Conservation (phyloP, 2,797 vertebrate genomes). For the Leptodactylus fallax region DNA sequence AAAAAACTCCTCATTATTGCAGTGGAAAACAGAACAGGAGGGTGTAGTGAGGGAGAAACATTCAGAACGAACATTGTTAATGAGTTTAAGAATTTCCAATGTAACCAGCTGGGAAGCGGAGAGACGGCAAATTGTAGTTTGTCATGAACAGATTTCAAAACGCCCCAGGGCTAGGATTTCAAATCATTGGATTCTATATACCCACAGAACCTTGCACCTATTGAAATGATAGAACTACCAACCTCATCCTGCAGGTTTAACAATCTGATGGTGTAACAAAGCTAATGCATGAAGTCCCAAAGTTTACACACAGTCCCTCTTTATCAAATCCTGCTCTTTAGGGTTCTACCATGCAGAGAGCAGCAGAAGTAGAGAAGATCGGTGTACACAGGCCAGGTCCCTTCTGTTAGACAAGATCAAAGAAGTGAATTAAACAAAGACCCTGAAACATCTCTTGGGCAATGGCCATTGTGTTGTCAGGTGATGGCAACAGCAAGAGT, state of each 20-base stretch:
- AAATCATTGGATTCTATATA: constrained; percentile 21
- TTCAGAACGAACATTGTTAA: constrained; percentile 30
- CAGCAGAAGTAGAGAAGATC: background rate
- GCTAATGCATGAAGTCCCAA: background rate
- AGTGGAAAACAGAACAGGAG: constrained; percentile 56
- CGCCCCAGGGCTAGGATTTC: constrained; percentile 29
- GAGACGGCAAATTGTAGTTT: constrained; percentile 48
- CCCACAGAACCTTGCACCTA: background rate
- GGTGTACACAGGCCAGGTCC: background rate
- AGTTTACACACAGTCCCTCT: no score
- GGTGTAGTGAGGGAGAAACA: constrained; percentile 31
- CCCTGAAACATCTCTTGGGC: background rate
- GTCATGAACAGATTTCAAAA: constrained; percentile 47
- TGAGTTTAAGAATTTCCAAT: constrained; percentile 55
- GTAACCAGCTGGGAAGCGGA: constrained; percentile 48
- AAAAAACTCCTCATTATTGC: constrained; percentile 51
- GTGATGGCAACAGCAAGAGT: background rate
- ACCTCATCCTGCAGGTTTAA: background rate
- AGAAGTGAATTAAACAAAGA: background rate
- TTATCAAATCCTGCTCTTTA: no score
- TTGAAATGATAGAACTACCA: background rate
- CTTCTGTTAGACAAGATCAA: background rate
- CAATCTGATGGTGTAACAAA: background rate
- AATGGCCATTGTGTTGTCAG: background rate
- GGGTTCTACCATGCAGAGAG: background rate